Evolutionary conservation across 2,113 vertebrate genomes (phyloP).

Genomic region (Eudyptes chrysolophus): DNA sequence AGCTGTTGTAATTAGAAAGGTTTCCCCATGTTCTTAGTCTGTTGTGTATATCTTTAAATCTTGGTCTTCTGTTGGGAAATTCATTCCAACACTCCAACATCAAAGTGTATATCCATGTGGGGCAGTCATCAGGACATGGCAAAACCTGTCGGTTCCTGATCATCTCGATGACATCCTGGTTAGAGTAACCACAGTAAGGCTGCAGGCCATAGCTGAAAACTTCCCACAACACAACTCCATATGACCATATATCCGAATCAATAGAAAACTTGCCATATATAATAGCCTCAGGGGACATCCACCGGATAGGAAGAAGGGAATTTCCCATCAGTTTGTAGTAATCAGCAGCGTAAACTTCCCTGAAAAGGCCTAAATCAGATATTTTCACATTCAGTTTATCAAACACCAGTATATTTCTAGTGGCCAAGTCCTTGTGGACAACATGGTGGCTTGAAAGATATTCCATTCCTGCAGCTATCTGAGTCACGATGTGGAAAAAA

Average conservation of each 20-base stretch:
- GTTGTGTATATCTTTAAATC: conserved; percentile 94
- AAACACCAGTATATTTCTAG: conserved; percentile 91
- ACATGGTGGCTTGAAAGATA: conserved; percentile 92
- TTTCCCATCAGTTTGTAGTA: conserved; percentile 91
- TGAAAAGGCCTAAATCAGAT: conserved; percentile 91
- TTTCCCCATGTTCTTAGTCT: conserved; percentile 93
- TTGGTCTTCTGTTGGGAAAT: conserved; percentile 87
- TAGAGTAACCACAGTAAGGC: conserved; percentile 95
- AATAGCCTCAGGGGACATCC: conserved; percentile 98
- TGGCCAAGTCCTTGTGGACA: conserved; percentile 94
- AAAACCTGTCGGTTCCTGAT: conserved; percentile 88
- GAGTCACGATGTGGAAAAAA: conserved; percentile 90
- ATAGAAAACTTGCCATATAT: conserved; percentile 91
- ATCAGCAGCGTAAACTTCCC: conserved; percentile 95
- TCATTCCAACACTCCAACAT: conserved; percentile 98
- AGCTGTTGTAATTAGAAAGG: conserved; percentile 90
- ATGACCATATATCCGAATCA: conserved; percentile 98
- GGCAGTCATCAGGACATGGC: conserved; percentile 93
- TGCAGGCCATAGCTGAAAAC: conserved; percentile 96
- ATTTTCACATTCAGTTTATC: conserved; percentile 94
- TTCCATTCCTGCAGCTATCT: conserved; percentile 96
- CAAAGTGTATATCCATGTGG: conserved; percentile 90
- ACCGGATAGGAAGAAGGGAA: conserved; percentile 89
- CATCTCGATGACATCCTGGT: conserved; percentile 98
- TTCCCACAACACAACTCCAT: conserved; percentile 94